These are phyloP conservation scores for Oncorhynchus tshawytscha DNA, from an alignment of 2,113 vertebrate genomes.

Conservation along the genomic window DNA sequence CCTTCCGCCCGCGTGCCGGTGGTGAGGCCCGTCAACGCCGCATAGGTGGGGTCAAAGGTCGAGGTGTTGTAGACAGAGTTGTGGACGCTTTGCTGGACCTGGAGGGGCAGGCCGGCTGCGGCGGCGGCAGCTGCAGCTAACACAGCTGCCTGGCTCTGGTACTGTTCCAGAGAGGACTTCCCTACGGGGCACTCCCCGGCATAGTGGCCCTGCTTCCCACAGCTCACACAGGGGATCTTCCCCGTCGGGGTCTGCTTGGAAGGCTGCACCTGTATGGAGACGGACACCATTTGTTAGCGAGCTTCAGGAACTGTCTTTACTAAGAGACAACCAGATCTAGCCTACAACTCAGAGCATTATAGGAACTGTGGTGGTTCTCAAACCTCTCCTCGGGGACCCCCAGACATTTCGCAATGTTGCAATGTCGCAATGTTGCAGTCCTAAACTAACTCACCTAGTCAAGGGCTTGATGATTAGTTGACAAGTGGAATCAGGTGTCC, in stretches of 20 bases:
- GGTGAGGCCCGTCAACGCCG: slow-evolving; percentile 75
- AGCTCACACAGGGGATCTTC: slow-evolving; percentile 80
- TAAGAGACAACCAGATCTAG: too few species aligned
- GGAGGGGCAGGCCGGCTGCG: slow-evolving; percentile 71
- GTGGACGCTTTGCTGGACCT: slow-evolving; percentile 75
- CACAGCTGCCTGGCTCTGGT: slow-evolving; percentile 79
- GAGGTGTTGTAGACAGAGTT: slow-evolving; percentile 83
- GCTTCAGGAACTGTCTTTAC: too few species aligned
- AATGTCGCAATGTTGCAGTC: too few species aligned
- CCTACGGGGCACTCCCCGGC: slow-evolving; percentile 78
- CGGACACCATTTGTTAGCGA: too few species aligned
- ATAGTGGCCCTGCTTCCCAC: slow-evolving; percentile 81
- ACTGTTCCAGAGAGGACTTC: slow-evolving; percentile 79
- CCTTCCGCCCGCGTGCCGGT: slow-evolving; percentile 72
- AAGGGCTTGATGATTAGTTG: too few species aligned
- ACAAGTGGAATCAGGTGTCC: too few species aligned
- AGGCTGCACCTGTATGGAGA: slow-evolving; percentile 75
- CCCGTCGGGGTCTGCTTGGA: slow-evolving; percentile 84
- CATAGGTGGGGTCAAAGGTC: slow-evolving; percentile 82
- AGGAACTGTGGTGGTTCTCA: too few species aligned
- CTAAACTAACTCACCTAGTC: too few species aligned
- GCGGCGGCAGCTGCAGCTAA: slow-evolving; percentile 70
- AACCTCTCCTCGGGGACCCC: too few species aligned
- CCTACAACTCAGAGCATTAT: too few species aligned
- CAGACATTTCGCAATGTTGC: too few species aligned